Base-by-base conservation (phyloP, 2,797 vertebrate genomes). In the Clarias laeviceps region DNA sequence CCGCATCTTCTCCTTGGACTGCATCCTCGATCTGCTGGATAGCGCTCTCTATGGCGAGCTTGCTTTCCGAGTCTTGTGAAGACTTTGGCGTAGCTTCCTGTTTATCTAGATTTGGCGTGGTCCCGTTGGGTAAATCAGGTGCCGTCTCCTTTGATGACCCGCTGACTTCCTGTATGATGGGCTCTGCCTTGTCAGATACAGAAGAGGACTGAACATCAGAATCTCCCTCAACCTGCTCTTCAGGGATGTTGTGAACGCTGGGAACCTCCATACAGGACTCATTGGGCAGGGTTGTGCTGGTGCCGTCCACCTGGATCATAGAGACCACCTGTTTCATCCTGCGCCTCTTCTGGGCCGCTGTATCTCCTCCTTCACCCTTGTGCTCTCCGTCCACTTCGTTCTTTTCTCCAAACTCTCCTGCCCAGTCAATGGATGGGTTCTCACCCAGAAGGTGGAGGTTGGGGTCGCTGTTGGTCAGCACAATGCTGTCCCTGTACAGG, bases 401-500 rank as follows among this genome's bases (percentile, higher is more conserved):
- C 2, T 82, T 87, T 0, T 66, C 82, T 4, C 93, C 90, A 82
- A 94, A 93, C 94, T 96, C 91, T 50, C 92, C 95, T 0, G 94
- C 94, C 98, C 98, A 99, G 91, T 98, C 96, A 4, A 99, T 96
- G 88, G 97, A 92, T 0, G 90, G 65, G 0, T 94, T 96, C 85
- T 97, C 97, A 0, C 93, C 96, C 61, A 99, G 94, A 9, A 98
- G 94, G 89, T 97, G 97, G 79, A 99, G 95, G 92, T 96, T 98
- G 89, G 97, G 97, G 91, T 99, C 97, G 0, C 97, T 98, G 94
- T 96, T 97, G 91, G 96, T 95, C 91, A 99, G 93, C 65, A 98
- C 97, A 8, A 99, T 94, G 93, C 98, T 99, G 95, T 99, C 98
- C 0, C 98, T 92, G 92, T 96, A 99, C 45, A 99, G 93, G 93